Percentiles rank a stretch among this genome's conserved stretches.
phyloP scores from a whole-genome alignment of 2,113 vertebrate genomes.

The Pimephales promelas region DNA sequence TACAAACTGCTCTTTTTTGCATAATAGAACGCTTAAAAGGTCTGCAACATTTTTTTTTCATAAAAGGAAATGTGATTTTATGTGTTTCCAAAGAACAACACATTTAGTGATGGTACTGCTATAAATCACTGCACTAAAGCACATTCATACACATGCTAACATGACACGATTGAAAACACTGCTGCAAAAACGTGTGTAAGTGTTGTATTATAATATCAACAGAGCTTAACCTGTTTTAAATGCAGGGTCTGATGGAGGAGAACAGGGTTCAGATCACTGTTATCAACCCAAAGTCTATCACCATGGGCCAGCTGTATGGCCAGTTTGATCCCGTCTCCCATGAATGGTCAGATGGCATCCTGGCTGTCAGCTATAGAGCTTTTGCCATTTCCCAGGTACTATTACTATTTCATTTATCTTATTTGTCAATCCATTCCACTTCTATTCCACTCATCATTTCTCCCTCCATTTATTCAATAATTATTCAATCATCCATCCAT shows the following conservation, averaged over 20 bases:
- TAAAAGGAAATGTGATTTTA: constrained; percentile 6
- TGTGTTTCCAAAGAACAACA: constrained; percentile 7
- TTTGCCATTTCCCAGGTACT: constrained; percentile 84
- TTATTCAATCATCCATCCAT: background rate
- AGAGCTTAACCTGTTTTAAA: constrained; percentile 1
- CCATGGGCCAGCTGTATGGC: constrained; percentile 90
- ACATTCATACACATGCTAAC: constrained; percentile 3
- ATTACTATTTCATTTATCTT: background rate
- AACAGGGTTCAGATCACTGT: constrained; percentile 89
- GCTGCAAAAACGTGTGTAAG: background rate
- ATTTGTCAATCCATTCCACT: background rate
- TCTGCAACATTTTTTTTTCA: background rate
- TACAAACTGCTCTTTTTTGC: constrained; percentile 11
- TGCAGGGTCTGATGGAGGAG: constrained; percentile 87
- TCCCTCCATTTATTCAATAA: background rate
- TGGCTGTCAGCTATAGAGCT: constrained; percentile 85
- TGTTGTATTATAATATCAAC: background rate
- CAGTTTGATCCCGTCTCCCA: constrained; percentile 89
- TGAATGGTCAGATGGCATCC: constrained; percentile 90
- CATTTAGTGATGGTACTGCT: constrained; percentile 21
- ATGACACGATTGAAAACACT: background rate
- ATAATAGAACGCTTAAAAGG: background rate
- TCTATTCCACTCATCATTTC: background rate
- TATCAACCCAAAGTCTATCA: constrained; percentile 90
- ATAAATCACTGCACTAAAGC: constrained; percentile 24